Conservation (phyloP, 2,797 vertebrate genomes). For the Chelon auratus region DNA sequence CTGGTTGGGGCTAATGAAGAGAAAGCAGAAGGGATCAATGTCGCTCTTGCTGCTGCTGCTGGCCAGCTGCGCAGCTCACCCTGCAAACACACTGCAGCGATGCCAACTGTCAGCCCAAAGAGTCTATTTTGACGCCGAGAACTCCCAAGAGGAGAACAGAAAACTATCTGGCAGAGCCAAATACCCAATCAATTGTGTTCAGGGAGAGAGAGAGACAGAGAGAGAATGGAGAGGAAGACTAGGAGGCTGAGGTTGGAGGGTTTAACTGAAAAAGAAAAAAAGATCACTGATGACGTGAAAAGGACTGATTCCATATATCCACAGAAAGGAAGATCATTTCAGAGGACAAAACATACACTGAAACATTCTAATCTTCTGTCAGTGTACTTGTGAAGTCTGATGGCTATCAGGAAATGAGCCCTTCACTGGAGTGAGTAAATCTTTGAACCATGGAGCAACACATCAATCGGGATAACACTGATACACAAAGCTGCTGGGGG, state of each 20-base stretch:
- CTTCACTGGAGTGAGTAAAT: conserved; percentile 5
- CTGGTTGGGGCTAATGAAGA: conserved; percentile 53
- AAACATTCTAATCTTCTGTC: conserved; percentile 12
- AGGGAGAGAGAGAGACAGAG: conserved; percentile 3
- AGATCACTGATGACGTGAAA: conserved; percentile 21
- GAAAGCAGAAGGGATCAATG: conserved; percentile 54
- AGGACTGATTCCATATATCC: conserved; percentile 15
- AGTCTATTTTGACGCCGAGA: conserved; percentile 43
- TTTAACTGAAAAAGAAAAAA: conserved; percentile 23
- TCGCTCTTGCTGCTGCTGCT: conserved; percentile 12
- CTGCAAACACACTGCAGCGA: conserved; percentile 33
- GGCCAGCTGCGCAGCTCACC: conserved; percentile 23
- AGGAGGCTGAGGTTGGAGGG: background rate
- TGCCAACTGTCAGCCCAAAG: conserved; percentile 18
- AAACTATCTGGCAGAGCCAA: conserved; percentile 41
- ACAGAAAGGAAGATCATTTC: conserved; percentile 28
- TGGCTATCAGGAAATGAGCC: conserved; percentile 35
- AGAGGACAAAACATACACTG: background rate
- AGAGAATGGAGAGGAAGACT: background rate
- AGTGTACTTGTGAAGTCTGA: conserved; percentile 21
- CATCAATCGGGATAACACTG: background rate
- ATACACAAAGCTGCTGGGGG: background rate
- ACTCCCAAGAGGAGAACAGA: conserved; percentile 38
- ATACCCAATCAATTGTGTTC: conserved; percentile 53
- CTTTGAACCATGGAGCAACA: conserved; percentile 28